Conservation (phyloP, 1,140 invertebrate species). For the Meloidogyne floridensis region DNA sequence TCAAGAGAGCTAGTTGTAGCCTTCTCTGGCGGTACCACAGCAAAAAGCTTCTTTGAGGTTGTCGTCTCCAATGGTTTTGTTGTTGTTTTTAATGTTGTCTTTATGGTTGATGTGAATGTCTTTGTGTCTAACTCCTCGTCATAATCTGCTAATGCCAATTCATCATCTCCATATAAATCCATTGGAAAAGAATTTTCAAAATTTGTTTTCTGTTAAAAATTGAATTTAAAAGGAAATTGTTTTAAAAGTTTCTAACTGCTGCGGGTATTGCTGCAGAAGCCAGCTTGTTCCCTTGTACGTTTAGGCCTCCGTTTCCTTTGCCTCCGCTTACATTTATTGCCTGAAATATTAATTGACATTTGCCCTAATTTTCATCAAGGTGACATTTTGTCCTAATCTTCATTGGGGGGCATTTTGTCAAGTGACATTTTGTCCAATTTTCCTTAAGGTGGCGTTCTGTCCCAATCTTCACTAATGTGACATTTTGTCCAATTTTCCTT, state of each 20-base stretch:
- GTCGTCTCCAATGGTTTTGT: slow-evolving; percentile 9
- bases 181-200: not conserved
- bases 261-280: not conserved
- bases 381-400: slow-evolving; percentile 3
- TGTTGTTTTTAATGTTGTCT: not conserved
- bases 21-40: not conserved
- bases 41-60: slow-evolving; percentile 3
- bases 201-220: slow-evolving; percentile 8
- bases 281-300: slow-evolving; percentile 2
- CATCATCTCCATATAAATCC: slow-evolving; percentile 36
- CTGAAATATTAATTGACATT: slow-evolving; percentile 2
- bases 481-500: too few species aligned
- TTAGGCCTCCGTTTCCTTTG: slow-evolving; percentile 12
- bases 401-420: not conserved
- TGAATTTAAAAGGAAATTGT: not conserved
- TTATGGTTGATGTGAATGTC: not conserved
- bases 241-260: slow-evolving; percentile 11
- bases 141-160: slow-evolving; percentile 36
- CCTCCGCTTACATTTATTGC: slow-evolving; percentile 25
- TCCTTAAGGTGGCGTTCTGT: too few species aligned
- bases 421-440: not conserved
- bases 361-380: not conserved
- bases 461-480: too few species aligned
- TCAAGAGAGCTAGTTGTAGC: slow-evolving; percentile 18
- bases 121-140: slow-evolving; percentile 6